A percentile compares a stretch with the other conserved stretches of the same genome.
These are phyloP conservation scores for Eptesicus fuscus DNA, from an alignment of 2,113 vertebrate species.

Conservation along the genomic window DNA sequence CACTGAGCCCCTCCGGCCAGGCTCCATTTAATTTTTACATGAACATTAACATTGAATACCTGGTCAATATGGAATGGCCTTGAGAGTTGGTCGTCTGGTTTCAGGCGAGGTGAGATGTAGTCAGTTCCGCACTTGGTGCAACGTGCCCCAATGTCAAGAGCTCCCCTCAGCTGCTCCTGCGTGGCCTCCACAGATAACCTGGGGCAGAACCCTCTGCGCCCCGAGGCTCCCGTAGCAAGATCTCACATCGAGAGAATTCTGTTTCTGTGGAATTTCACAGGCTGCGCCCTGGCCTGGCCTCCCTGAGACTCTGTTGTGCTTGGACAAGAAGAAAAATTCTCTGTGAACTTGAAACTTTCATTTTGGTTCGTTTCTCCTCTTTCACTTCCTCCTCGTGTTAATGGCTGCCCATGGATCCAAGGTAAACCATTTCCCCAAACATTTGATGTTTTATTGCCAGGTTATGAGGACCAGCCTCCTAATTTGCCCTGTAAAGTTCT, in stretches of 20 bases:
- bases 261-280: not conserved
- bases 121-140: not conserved
- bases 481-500: not conserved
- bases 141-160: not conserved
- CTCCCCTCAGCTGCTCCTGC: not conserved
- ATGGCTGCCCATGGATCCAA: not conserved
- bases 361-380: not conserved
- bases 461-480: not conserved
- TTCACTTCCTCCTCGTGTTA: not conserved
- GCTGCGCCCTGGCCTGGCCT: not conserved
- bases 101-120: not conserved
- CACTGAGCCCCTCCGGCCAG: not conserved
- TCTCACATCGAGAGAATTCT: not conserved
- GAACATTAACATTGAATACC: not conserved
- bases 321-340: not conserved
- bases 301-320: not conserved
- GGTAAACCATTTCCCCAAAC: not conserved
- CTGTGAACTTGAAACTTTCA: not conserved
- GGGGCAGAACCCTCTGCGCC: not conserved
- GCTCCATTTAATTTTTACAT: not conserved
- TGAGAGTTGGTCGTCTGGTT: too few relatives aligned
- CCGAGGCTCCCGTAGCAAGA: not conserved
- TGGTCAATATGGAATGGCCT: not conserved
- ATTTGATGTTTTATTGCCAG: not conserved
- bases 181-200: not conserved